Conservation (phyloP, 2,113 vertebrate genomes). For the Nothobranchius kuhntae region DNA sequence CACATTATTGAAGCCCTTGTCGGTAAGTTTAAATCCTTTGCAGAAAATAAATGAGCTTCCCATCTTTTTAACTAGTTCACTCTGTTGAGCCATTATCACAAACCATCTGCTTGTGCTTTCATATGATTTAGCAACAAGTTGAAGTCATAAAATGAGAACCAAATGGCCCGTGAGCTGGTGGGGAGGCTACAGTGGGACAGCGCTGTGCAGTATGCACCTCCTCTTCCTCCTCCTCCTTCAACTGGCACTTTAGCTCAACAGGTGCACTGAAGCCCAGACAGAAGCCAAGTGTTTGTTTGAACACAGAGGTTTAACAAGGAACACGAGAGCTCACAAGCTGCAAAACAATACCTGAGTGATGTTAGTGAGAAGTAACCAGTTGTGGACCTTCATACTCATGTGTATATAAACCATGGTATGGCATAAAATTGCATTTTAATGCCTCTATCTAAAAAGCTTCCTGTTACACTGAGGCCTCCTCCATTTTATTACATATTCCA, state of each 20-base stretch:
- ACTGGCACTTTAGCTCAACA: slow-evolving; percentile 60
- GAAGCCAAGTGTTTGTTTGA: slow-evolving; percentile 54
- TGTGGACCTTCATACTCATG: not conserved
- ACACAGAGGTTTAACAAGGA: slow-evolving; percentile 34
- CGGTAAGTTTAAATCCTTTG: slow-evolving; percentile 17
- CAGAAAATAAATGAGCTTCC: slow-evolving; percentile 36
- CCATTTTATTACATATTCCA: slow-evolving; percentile 37
- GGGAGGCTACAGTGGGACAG: slow-evolving; percentile 59
- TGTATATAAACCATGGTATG: not conserved
- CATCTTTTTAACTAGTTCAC: slow-evolving; percentile 32
- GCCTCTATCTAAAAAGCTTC: slow-evolving; percentile 59
- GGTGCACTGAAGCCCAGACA: slow-evolving; percentile 65
- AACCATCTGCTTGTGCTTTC: slow-evolving; percentile 75
- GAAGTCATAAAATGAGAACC: slow-evolving; percentile 80
- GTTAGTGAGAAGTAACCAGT: slow-evolving; percentile 8
- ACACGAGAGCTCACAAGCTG: slow-evolving; percentile 46
- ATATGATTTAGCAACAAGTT: slow-evolving; percentile 75
- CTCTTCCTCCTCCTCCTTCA: slow-evolving; percentile 23
- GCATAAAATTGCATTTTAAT: slow-evolving; percentile 40
- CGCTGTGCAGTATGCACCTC: slow-evolving; percentile 12
- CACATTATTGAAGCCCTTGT: slow-evolving; percentile 25
- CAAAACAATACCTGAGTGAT: slow-evolving; percentile 42
- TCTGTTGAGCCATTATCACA: slow-evolving; percentile 49
- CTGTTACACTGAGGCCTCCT: slow-evolving; percentile 45
- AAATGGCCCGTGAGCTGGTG: slow-evolving; percentile 73